Evolutionary conservation across 2,113 vertebrate genomes (phyloP), one percentile per base, ranked within the genome.

Genomic region (Perca schrenkii): DNA sequence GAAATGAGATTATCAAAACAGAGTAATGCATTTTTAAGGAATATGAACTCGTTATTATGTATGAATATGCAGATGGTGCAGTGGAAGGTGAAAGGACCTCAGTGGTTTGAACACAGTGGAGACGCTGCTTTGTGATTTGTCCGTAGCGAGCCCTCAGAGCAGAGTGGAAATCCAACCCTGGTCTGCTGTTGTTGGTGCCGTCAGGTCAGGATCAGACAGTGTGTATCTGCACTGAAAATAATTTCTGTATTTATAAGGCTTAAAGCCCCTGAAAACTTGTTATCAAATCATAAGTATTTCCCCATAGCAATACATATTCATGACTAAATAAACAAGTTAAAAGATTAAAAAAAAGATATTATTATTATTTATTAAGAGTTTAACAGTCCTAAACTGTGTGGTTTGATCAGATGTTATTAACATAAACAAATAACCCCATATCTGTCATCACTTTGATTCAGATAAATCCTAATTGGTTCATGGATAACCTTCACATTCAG

Each of bases 61-160:
- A 19, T 83, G 76, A 88, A 88, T 84, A 69, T 86, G 78, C 68
- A 77, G 65, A 88, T 73, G 56, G 68, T 49, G 79, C 65, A 46
- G 79, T 49, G 65, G 50, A 77, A 74, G 80, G 86, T 88, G 72
- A 82, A 80, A 52, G 61, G 60, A 53, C 49, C 19, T 54, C 8
- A 62, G 50, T 68, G 66, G 74, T 34, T 87, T 83, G 58, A 50
- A 75, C 65, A 19, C 22, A 75, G 77, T 43, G 25, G 65, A 61
- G 53, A 25, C 1, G 43, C 21, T 12, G 56, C n/a, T 21, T 4
- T 3, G 15, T 56, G 60, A 70, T 82, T 78, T 25, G 28, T 73
- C 17, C 3, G 1, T 3, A 19, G 77, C 0, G 7, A 0, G 13
- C 15, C 22, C 22, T n/a, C 0, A 43, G 13, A 68, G 73, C 1